Conservation (phyloP, 2,888 invertebrate genomes). For the Hyposoter dolosus region DNA sequence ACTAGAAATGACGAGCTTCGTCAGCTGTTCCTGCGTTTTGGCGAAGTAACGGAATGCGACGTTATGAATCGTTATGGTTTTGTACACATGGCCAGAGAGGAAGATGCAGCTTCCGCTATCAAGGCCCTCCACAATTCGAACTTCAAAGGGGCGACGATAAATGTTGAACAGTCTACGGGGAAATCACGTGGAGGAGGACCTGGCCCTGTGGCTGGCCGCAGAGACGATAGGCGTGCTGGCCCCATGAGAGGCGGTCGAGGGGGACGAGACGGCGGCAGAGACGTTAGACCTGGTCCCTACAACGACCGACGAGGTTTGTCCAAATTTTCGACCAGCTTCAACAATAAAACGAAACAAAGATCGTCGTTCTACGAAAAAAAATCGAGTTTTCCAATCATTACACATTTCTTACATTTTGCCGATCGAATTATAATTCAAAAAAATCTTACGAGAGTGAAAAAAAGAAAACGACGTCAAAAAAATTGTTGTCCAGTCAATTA, state of each 20-base stretch:
- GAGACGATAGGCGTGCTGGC: conserved; percentile 86
- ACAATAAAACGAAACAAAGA: background rate
- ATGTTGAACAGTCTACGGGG: conserved; percentile 93
- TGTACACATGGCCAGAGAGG: conserved; percentile 94
- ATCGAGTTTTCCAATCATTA: background rate
- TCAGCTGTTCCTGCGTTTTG: conserved; percentile 93
- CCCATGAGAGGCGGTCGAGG: conserved; percentile 86
- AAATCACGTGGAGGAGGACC: conserved; percentile 89
- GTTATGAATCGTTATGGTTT: conserved; percentile 98
- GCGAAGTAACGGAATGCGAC: conserved; percentile 96
- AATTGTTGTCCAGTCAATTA: background rate
- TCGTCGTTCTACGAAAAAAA: background rate
- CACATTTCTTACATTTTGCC: background rate
- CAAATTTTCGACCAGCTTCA: background rate
- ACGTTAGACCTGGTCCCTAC: conserved; percentile 84
- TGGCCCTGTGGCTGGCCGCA: conserved; percentile 85
- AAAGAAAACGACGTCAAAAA: background rate
- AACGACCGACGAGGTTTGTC: conserved; percentile 82
- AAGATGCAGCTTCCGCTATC: conserved; percentile 93
- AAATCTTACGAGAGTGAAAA: too few species aligned
- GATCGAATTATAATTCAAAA: too few species aligned
- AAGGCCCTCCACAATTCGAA: conserved; percentile 92
- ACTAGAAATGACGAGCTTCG: conserved; percentile 93
- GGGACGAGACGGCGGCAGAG: conserved; percentile 85
- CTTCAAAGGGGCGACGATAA: conserved; percentile 93